phyloP scores from a whole-genome alignment of 2,797 vertebrate genomes.

The Buphagus erythrorhynchus region DNA sequence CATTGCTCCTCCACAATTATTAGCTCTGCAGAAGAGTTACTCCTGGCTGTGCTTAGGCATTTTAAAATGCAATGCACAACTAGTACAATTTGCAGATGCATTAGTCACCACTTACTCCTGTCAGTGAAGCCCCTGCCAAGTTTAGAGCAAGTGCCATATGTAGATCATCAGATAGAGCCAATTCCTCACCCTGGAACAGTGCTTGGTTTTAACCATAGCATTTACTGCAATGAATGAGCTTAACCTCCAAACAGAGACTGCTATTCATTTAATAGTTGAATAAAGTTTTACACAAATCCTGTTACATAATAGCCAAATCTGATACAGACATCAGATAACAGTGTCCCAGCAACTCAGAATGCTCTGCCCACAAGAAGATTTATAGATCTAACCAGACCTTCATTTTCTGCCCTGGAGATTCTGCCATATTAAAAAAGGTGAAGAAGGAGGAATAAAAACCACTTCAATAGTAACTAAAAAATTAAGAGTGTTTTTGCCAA shows the following conservation, averaged over 20 bases:
- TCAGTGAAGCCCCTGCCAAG: background rate
- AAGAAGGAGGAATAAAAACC: background rate
- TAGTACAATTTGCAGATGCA: background rate
- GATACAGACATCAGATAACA: background rate
- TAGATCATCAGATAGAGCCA: background rate
- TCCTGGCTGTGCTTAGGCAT: background rate
- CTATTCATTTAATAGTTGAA: background rate
- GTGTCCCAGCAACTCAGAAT: background rate
- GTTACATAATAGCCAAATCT: background rate
- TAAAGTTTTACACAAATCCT: background rate
- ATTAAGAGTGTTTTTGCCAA: background rate
- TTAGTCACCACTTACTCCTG: background rate
- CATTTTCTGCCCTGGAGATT: constrained; percentile 20
- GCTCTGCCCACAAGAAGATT: background rate
- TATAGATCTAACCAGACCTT: background rate
- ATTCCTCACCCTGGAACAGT: background rate
- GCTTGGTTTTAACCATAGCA: background rate
- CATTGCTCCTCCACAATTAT: background rate
- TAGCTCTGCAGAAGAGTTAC: background rate
- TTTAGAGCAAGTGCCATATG: background rate
- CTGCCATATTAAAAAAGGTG: background rate
- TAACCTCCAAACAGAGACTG: background rate
- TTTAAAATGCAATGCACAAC: background rate
- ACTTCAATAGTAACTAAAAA: constrained; percentile 8
- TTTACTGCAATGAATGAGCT: background rate